Evolutionary conservation across 2,888 invertebrate genomes (phyloP).

Genomic region (Hoplodrina ambigua): DNA sequence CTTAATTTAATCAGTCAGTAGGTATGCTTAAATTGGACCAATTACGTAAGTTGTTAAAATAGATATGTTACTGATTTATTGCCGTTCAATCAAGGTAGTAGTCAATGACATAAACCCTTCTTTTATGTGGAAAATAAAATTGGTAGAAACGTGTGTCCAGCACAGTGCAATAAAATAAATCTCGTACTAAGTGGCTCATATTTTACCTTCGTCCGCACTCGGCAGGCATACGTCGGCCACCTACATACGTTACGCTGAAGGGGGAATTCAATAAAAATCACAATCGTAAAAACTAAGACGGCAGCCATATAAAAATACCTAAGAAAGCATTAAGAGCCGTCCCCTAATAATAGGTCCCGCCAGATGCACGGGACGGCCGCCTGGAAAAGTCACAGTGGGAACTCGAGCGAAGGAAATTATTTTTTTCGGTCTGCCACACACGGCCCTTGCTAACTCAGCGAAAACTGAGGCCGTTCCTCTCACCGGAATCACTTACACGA

Average conservation of each 20-base stretch:
- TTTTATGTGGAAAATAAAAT: conserved; percentile 74
- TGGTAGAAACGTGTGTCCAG: conserved; percentile 74
- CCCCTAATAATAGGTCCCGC: conserved; percentile 90
- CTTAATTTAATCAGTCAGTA: background rate
- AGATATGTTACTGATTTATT: conserved; percentile 26
- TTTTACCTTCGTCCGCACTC: conserved; percentile 85
- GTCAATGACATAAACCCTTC: conserved; percentile 49
- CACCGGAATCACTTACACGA: conserved; percentile 78
- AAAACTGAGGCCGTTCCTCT: conserved; percentile 81
- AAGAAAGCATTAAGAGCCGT: conserved; percentile 89
- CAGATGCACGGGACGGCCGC: conserved; percentile 89
- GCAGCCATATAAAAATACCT: conserved; percentile 89
- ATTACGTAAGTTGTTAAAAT: conserved; percentile 6
- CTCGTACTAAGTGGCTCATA: conserved; percentile 84
- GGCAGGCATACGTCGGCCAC: conserved; percentile 78
- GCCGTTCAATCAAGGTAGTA: conserved; percentile 38
- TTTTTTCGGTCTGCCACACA: conserved; percentile 90
- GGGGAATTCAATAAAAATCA: conserved; percentile 89
- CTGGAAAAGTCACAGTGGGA: conserved; percentile 89
- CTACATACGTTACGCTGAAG: conserved; percentile 74
- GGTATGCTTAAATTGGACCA: background rate
- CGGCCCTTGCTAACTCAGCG: conserved; percentile 88
- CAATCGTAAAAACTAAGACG: conserved; percentile 89
- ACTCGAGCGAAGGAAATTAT: conserved; percentile 89
- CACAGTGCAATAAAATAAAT: conserved; percentile 87